A percentile compares a stretch with the other conserved stretches of the same genome.
phyloP scores from a whole-genome alignment of 2,797 vertebrate genomes.

The Melopsittacus undulatus region DNA sequence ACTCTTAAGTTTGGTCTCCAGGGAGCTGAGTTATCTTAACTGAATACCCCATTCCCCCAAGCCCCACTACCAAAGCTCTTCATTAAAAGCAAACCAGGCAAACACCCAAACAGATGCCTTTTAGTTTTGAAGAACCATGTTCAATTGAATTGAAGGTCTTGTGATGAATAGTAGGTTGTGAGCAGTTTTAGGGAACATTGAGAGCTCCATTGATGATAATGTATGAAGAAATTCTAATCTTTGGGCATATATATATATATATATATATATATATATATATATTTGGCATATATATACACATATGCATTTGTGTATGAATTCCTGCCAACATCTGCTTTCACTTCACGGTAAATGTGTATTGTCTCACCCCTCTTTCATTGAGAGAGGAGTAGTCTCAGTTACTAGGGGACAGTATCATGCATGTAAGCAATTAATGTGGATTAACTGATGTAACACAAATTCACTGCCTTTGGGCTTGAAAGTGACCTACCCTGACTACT shows the following conservation, averaged over 20 bases:
- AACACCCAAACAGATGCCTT: background rate
- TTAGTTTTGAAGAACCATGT: background rate
- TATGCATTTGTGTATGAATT: background rate
- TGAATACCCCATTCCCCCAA: background rate
- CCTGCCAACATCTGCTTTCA: conserved; percentile 15
- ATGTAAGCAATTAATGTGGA: conserved; percentile 1
- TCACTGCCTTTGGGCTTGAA: conserved; percentile 26
- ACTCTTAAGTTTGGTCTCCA: background rate
- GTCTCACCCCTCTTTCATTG: background rate
- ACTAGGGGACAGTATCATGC: background rate
- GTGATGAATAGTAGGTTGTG: background rate
- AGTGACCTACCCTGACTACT: background rate
- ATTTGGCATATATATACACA: background rate
- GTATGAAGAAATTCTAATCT: background rate
- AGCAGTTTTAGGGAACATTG: background rate
- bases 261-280: background rate
- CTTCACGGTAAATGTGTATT: background rate
- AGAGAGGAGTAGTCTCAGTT: background rate
- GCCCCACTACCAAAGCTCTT: background rate
- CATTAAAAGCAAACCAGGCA: background rate
- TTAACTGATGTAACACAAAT: conserved; percentile 25
- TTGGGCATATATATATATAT: background rate
- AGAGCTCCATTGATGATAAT: background rate
- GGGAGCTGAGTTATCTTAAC: background rate
- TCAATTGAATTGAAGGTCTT: background rate